Base-by-base conservation (phyloP, 2,113 vertebrate genomes). In the Osmerus eperlanus region DNA sequence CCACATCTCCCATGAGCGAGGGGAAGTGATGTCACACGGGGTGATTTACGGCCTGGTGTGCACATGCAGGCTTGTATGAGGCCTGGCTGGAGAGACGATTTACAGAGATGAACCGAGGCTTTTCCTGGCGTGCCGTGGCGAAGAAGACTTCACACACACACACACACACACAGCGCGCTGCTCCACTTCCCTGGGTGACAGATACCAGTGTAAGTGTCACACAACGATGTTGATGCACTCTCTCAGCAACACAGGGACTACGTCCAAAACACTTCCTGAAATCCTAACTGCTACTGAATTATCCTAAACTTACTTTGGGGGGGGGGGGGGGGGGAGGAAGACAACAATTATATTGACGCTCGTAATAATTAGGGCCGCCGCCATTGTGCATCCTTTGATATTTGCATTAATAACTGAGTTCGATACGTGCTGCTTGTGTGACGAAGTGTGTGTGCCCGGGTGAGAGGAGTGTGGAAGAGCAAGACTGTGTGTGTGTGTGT, bases 161-260 rank as follows among this genome's bases (percentile, higher is more conserved):
- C 74, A 70, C 63, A 66, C 66, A 71, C 36, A 74, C 67, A 62
- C 60, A 62, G 73, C 74, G 16, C 84, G 19, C 73, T 73, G 82
- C 81, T 83, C 78, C 4, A 72, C 58, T 72, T 29, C 7, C 8
- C 16, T 80, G 78, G 81, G 78, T 85, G 82, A 75, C 73, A 84
- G 86, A 89, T 83, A 84, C 81, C 82, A 81, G 77, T 87, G 83
- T 81, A 79, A 82, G 78, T 80, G 87, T 88, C 80, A 78, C 32
- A 69, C 74, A 70, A 75, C 71, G 76, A 81, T 78, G 76, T 53
- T 64, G 13, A 61, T 32, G 71, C 80, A 67, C 63, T 70, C 74
- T 3, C 16, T 41, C 53, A 72, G 64, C n/a, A 77, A 71, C 4
- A 23, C 54, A 67, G 73, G 60, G 68, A 85, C 71, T 76, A 74